These are phyloP conservation scores for Stenolophus ochropezus DNA, from an alignment of 2,888 invertebrate genomes.

Conservation along the genomic window DNA sequence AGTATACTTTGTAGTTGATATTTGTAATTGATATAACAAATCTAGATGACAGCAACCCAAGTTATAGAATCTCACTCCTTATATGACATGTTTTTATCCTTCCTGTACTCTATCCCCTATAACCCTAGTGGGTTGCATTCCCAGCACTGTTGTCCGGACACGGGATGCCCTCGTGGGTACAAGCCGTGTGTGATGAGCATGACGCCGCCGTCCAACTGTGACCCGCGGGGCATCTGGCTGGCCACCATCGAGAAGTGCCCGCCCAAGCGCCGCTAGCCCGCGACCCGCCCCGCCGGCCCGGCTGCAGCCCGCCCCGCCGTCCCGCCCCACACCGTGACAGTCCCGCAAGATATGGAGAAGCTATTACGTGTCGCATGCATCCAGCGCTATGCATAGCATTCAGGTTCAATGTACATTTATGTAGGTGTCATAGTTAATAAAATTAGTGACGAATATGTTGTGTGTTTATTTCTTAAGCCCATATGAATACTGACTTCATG, in stretches of 20 bases:
- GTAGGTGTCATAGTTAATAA: background rate
- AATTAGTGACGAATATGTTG: background rate
- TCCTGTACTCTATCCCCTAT: too few species aligned
- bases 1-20: too few species aligned
- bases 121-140: too few species aligned
- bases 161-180: conserved; percentile 70
- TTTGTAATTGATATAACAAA: too few species aligned
- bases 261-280: conserved; percentile 64
- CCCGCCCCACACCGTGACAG: background rate
- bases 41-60: too few species aligned
- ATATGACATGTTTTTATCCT: too few species aligned
- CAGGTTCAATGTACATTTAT: background rate
- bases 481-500: too few species aligned
- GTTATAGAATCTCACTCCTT: too few species aligned
- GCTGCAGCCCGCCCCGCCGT: background rate
- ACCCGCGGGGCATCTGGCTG: conserved; percentile 70
- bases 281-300: too few species aligned
- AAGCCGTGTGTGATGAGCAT: conserved; percentile 70
- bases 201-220: conserved; percentile 68
- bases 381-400: background rate
- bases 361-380: background rate
- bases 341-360: background rate
- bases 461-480: too few species aligned
- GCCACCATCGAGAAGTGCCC: conserved; percentile 70
- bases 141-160: conserved; percentile 52